phyloP scores from a whole-genome alignment of 2,113 vertebrate genomes.

The Petromus typicus region DNA sequence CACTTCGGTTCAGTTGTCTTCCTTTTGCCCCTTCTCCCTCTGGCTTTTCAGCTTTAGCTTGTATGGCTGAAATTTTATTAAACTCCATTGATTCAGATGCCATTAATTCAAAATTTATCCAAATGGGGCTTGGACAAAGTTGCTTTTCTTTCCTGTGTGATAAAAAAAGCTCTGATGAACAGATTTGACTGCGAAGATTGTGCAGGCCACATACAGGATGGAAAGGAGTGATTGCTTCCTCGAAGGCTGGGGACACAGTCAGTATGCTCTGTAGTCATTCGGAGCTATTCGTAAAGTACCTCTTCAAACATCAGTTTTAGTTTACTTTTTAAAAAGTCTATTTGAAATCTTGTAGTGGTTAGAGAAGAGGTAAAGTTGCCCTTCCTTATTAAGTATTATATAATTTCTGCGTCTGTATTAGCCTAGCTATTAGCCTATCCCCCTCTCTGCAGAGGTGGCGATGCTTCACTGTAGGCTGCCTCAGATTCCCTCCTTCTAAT shows the following conservation, averaged over 20 bases:
- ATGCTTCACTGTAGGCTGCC: not conserved
- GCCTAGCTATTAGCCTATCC: slow-evolving; percentile 3
- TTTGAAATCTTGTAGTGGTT: slow-evolving; percentile 43
- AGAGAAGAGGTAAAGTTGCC: slow-evolving; percentile 23
- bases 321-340: not conserved
- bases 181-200: slow-evolving; percentile 32
- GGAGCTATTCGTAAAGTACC: slow-evolving; percentile 29
- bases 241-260: not conserved
- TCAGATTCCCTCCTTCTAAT: not conserved
- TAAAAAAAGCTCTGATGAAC: slow-evolving; percentile 30
- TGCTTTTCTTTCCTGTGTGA: slow-evolving; percentile 51
- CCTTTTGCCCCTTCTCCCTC: not conserved
- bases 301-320: slow-evolving; percentile 35
- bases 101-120: slow-evolving; percentile 40
- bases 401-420: slow-evolving; percentile 14
- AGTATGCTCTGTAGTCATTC: slow-evolving; percentile 47
- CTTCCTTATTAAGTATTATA: slow-evolving; percentile 41
- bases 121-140: not conserved
- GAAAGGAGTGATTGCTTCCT: slow-evolving; percentile 23
- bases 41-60: not conserved
- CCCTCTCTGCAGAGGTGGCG: not conserved
- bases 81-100: not conserved
- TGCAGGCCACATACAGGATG: rapidly evolving
- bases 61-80: slow-evolving; percentile 52
- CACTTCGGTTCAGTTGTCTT: not conserved